phyloP scores from a whole-genome alignment of 2,888 invertebrate genomes.

The Marasmarcha lunaedactyla region DNA sequence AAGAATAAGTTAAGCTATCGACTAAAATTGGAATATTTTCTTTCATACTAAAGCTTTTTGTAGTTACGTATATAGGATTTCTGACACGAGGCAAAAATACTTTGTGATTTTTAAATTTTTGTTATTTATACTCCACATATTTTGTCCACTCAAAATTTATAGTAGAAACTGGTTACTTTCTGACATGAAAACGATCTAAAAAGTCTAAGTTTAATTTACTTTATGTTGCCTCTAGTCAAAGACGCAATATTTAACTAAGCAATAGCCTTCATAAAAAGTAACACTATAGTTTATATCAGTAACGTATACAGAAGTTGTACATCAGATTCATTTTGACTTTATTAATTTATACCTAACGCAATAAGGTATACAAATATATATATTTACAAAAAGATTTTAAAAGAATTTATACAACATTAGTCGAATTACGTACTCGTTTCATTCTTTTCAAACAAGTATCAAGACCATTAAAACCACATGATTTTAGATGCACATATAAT shows the following conservation, averaged over 20 bases:
- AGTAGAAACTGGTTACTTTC: no score
- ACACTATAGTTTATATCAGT: conserved; percentile 30
- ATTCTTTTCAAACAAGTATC: no score
- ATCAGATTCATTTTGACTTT: conserved; percentile 45
- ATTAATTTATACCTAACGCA: conserved; percentile 36
- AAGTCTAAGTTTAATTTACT: no score
- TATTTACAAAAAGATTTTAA: conserved; percentile 31
- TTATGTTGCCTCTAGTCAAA: no score
- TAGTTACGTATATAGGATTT: conserved; percentile 58
- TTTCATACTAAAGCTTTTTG: conserved; percentile 62
- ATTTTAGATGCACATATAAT: no score
- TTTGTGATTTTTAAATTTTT: no score
- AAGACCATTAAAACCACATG: no score
- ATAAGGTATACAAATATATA: conserved; percentile 26
- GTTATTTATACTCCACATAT: no score
- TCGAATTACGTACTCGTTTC: no score
- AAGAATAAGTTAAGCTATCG: conserved; percentile 67
- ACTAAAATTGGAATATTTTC: conserved; percentile 62
- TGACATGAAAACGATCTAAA: conserved; percentile 14
- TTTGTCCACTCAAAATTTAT: no score
- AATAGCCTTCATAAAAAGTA: conserved; percentile 24
- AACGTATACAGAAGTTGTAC: conserved; percentile 69
- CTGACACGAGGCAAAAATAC: conserved; percentile 33
- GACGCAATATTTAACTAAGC: neutral
- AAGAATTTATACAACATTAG: no score